Evolutionary conservation across 2,888 invertebrate genomes (phyloP).

Genomic region (Amphipoea oculea): DNA sequence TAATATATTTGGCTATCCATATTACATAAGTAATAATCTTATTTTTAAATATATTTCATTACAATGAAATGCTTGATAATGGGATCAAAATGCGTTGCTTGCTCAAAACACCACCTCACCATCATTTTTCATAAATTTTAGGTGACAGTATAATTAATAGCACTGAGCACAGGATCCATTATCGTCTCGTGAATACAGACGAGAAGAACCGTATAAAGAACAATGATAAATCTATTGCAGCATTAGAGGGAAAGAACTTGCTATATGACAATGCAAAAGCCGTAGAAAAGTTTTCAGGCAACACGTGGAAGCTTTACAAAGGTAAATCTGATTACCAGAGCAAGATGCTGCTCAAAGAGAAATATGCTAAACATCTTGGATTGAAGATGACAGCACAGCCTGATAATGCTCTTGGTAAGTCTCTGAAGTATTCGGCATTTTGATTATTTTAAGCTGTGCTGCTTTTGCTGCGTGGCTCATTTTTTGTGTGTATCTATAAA

Average conservation of each 20-base stretch:
- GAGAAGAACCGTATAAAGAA: constrained; percentile 84
- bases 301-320: constrained; percentile 81
- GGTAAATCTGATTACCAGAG: constrained; percentile 74
- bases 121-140: constrained; percentile 76
- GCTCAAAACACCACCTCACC: constrained; percentile 9
- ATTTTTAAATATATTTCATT: not conserved
- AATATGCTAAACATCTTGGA: constrained; percentile 79
- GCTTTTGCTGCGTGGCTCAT: not conserved
- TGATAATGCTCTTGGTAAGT: constrained; percentile 69
- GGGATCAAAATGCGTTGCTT: constrained; percentile 16
- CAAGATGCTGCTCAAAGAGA: constrained; percentile 81
- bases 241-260: constrained; percentile 83
- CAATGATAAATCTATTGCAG: constrained; percentile 87
- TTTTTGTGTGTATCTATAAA: not conserved
- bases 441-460: not conserved
- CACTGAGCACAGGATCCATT: constrained; percentile 76
- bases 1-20: not conserved
- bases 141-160: constrained; percentile 75
- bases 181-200: constrained; percentile 78
- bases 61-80: not conserved
- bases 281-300: constrained; percentile 76
- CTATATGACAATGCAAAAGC: constrained; percentile 77
- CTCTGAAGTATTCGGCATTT: not conserved
- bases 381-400: constrained; percentile 73
- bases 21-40: not conserved